These are phyloP conservation scores for Holacanthus passer DNA, from an alignment of 2,113 vertebrate species.

Conservation along the genomic window DNA sequence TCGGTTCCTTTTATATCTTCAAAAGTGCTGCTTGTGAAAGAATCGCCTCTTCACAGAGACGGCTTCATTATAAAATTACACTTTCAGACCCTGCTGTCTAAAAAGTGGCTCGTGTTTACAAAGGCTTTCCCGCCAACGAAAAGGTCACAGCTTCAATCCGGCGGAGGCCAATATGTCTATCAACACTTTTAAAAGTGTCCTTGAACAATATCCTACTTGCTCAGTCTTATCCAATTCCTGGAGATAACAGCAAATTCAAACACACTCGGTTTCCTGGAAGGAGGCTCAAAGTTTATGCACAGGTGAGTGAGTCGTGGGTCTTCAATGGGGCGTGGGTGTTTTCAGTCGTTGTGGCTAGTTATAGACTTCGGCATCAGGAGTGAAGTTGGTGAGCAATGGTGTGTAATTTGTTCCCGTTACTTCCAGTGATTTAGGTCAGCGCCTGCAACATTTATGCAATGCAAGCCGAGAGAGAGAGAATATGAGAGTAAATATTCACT, in stretches of 20 bases:
- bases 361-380: constrained; percentile 24
- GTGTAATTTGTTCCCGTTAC: constrained; percentile 53
- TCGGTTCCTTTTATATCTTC: constrained; percentile 39
- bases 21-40: constrained; percentile 36
- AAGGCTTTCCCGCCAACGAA: constrained; percentile 16
- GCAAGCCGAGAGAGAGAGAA: not conserved
- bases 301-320: constrained; percentile 25
- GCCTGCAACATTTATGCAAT: constrained; percentile 34
- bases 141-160: constrained; percentile 17
- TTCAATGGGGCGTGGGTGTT: constrained; percentile 13
- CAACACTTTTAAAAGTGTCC: not conserved
- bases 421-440: constrained; percentile 41
- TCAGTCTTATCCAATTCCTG: not conserved
- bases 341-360: constrained; percentile 11
- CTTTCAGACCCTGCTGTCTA: constrained; percentile 14
- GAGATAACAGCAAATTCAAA: constrained; percentile 10
- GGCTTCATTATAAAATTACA: constrained; percentile 50
- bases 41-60: constrained; percentile 14
- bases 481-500: constrained; percentile 25
- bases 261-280: not conserved
- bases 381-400: constrained; percentile 45
- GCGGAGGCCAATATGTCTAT: not conserved
- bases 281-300: constrained; percentile 18
- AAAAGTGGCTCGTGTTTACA: constrained; percentile 20
- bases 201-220: constrained; percentile 1